These are phyloP conservation scores for Babyrousa celebensis DNA, from an alignment of 2,797 vertebrate species.

Conservation along the genomic window DNA sequence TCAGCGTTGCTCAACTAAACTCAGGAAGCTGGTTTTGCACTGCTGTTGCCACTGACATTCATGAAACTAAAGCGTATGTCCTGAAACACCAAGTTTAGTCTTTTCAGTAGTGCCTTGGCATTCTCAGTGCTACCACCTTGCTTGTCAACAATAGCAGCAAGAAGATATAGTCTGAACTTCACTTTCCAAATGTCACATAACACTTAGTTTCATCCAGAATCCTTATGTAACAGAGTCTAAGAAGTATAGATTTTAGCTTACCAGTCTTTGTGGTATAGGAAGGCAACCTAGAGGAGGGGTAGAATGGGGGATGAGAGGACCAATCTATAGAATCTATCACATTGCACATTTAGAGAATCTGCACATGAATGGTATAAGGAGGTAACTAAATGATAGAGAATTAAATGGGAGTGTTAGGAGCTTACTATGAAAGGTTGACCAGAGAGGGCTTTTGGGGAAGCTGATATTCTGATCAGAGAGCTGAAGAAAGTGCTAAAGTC, in stretches of 20 bases:
- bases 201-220: constrained; percentile 23
- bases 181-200: background rate
- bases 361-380: background rate
- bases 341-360: background rate
- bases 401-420: background rate
- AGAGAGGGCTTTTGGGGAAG: background rate
- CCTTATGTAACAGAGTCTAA: background rate
- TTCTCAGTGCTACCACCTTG: background rate
- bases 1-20: rapidly evolving
- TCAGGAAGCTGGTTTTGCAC: background rate
- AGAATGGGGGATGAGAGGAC: background rate
- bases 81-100: background rate
- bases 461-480: background rate
- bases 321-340: background rate
- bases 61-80: background rate
- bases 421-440: background rate
- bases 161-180: background rate
- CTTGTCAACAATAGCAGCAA: background rate
- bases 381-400: background rate
- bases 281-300: background rate
- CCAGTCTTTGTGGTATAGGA: background rate
- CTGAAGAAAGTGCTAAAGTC: background rate
- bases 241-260: background rate
- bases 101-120: background rate
- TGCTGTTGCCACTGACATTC: background rate